Evolutionary conservation across 2,113 vertebrate species (phyloP).

Genomic region (Cynopterus brachyotis): DNA sequence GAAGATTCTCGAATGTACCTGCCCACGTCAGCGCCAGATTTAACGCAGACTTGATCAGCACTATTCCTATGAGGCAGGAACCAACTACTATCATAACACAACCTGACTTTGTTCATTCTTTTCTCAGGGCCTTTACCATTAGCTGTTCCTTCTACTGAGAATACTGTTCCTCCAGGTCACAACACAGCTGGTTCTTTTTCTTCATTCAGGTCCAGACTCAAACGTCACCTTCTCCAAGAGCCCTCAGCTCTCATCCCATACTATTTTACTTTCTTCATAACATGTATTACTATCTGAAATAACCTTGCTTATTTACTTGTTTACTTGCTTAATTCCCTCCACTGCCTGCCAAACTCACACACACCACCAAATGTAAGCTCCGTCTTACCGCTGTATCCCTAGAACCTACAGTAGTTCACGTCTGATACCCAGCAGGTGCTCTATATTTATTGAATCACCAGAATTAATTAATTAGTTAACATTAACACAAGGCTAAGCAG

Average conservation of each 20-base stretch:
- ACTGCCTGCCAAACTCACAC: too few relatives aligned
- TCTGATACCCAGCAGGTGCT: not conserved
- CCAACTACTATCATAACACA: not conserved
- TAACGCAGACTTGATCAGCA: not conserved
- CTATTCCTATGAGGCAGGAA: not conserved
- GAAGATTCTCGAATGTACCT: not conserved
- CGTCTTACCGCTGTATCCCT: not conserved
- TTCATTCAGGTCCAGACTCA: not conserved
- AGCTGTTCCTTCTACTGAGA: not conserved
- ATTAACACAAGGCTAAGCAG: not conserved
- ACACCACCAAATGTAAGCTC: not conserved
- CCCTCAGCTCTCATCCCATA: too few relatives aligned
- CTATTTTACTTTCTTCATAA: not conserved
- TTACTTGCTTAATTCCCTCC: not conserved
- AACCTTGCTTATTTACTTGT: not conserved
- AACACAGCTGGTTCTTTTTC: not conserved
- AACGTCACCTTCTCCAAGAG: not conserved
- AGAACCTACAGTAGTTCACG: not conserved
- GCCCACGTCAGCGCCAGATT: not conserved
- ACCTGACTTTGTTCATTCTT: not conserved
- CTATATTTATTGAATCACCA: not conserved
- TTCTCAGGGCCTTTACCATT: not conserved
- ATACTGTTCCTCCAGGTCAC: not conserved
- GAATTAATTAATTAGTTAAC: not conserved
- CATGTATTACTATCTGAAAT: not conserved